Evolutionary conservation across 2,888 invertebrate species (phyloP).

Genomic region (Alentia gelatinosa): DNA sequence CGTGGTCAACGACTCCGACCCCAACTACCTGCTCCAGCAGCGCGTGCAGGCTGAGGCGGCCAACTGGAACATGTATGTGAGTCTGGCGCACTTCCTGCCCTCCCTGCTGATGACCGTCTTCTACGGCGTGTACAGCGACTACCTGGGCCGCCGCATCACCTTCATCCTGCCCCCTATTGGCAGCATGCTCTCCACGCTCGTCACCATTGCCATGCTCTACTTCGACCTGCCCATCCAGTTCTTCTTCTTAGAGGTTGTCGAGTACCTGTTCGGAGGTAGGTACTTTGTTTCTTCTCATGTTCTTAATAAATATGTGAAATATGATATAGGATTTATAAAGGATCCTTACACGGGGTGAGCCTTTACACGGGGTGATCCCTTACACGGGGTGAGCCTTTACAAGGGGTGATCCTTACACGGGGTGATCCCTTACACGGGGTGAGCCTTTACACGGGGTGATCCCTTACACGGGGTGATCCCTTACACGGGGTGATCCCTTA

Average conservation of each 20-base stretch:
- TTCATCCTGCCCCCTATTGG: constrained; percentile 44
- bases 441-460: too few species aligned
- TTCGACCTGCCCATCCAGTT: constrained; percentile 32
- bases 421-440: too few species aligned
- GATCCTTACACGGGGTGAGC: too few species aligned
- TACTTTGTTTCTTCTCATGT: too few species aligned
- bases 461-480: too few species aligned
- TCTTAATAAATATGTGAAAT: too few species aligned
- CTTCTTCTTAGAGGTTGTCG: background rate
- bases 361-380: too few species aligned
- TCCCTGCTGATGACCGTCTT: constrained; percentile 1
- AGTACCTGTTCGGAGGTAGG: constrained; percentile 33
- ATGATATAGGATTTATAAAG: too few species aligned
- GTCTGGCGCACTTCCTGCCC: background rate
- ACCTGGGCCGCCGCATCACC: constrained; percentile 10
- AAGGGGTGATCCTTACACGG: too few species aligned
- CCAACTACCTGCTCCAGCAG: constrained; percentile 36
- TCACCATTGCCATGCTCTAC: constrained; percentile 22
- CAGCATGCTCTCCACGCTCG: background rate
- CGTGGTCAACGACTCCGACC: constrained; percentile 13
- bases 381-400: too few species aligned
- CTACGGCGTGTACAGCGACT: constrained; percentile 26
- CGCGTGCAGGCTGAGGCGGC: constrained; percentile 15
- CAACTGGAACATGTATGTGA: constrained; percentile 39
- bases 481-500: too few species aligned